Evolutionary conservation across 2,888 invertebrate species (phyloP), one percentile per base, ranked within the genome.

Genomic region (Ariolimax columbianus): DNA sequence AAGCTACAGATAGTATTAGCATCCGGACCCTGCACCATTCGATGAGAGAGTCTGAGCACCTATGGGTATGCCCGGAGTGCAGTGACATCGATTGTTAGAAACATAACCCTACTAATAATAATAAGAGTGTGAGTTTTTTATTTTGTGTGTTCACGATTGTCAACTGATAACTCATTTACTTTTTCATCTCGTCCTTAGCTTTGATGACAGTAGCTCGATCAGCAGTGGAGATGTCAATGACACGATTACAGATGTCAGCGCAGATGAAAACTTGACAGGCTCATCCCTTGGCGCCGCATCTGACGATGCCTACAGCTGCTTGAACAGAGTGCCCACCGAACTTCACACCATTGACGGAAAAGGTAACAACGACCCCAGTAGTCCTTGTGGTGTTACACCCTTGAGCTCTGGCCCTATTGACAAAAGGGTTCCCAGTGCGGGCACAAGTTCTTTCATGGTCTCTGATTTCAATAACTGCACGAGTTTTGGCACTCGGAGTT

Each of bases 151-250:
- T 55, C 19, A 55, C 19, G 55, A 55, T n/a, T n/a, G n/a, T n/a
- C n/a, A n/a, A n/a, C 14, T 55, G 17, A 55, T 2, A 23, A 23
- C 23, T 23, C 23, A 17, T 11, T 63, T 63, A 38, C 79, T 40
- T 73, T 94, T 94, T 83, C 19, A 11, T n/a, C 33, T 63, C 26
- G 4, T 75, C 51, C 73, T 43, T 94, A 95, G 95, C 91, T 95
- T 95, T 93, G 95, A 95, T 88, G 95, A 95, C 94, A 95, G 95
- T 89, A 95, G 95, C 88, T 95, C 95, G 14, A 93, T 95, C 82
- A 95, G 95, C 89, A 95, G 95, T 89, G 95, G 95, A 0, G 94
- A 94, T 83, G 94, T 95, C 88, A 95, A 95, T 83, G 95, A 95
- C 90, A 94, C 95, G 43, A 94, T 95, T 87, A 95, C 94, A 85